Evolutionary conservation across 2,113 vertebrate genomes (phyloP).

Genomic region (Pica pica): DNA sequence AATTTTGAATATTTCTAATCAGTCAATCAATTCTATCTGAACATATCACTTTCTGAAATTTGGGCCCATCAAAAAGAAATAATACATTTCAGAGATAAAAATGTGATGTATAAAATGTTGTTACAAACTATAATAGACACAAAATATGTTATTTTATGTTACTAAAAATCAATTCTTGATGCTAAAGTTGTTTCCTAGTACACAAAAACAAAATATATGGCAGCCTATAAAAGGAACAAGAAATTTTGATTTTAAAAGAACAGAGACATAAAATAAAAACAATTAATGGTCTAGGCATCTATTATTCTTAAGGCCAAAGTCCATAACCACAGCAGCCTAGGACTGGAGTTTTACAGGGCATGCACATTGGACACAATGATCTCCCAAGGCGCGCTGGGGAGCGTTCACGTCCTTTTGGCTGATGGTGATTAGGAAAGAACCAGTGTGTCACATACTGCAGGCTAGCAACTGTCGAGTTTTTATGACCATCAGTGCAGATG

Average conservation of each 20-base stretch:
- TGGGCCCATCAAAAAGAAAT: slow-evolving; percentile 30
- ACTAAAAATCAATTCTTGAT: slow-evolving; percentile 36
- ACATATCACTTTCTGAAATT: slow-evolving; percentile 22
- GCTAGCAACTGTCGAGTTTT: slow-evolving; percentile 60
- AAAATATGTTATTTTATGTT: slow-evolving; percentile 55
- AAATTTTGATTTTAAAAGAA: slow-evolving; percentile 58
- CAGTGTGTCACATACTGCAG: slow-evolving; percentile 46
- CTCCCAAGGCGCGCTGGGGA: slow-evolving; percentile 24
- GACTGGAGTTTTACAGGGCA: slow-evolving; percentile 52
- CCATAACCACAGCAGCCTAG: slow-evolving; percentile 31
- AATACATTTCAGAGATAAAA: slow-evolving; percentile 52
- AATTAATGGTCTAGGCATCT: slow-evolving; percentile 49
- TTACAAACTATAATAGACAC: slow-evolving; percentile 18
- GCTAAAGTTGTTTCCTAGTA: slow-evolving; percentile 40
- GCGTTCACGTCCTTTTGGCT: not conserved
- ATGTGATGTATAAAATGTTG: slow-evolving; percentile 21
- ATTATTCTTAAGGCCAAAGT: slow-evolving; percentile 53
- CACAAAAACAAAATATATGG: slow-evolving; percentile 62
- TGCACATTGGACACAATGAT: slow-evolving; percentile 54
- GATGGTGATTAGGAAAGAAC: slow-evolving; percentile 31
- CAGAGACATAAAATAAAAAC: slow-evolving; percentile 55
- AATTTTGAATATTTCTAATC: slow-evolving; percentile 43
- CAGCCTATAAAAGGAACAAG: slow-evolving; percentile 52
- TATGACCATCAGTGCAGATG: slow-evolving; percentile 36
- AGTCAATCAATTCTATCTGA: slow-evolving; percentile 17